Conservation (phyloP, 1,140 invertebrate species). For the Eriocheir sinensis region DNA sequence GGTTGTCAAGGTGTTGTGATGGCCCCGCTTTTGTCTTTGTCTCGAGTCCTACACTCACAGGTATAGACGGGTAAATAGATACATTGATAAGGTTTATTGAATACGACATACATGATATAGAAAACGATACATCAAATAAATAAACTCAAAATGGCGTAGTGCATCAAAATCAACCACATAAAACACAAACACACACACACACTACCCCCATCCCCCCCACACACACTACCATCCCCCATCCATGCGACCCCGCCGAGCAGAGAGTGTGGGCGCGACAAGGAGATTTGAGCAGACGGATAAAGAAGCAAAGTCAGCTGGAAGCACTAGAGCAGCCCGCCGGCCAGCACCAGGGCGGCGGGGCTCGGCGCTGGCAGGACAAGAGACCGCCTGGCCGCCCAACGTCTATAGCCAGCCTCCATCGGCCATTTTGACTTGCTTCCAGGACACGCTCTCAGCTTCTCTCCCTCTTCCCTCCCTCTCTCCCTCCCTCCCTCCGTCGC, state of each 20-base stretch:
- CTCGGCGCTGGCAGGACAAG: not conserved
- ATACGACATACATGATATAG: no score
- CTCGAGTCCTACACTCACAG: no score
- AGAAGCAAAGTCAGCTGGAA: not conserved
- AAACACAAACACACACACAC: no score
- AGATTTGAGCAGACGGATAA: not conserved
- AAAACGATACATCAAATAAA: no score
- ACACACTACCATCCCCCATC: not conserved
- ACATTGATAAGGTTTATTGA: no score
- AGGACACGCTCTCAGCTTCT: not conserved
- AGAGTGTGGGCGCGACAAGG: not conserved
- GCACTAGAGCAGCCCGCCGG: not conserved
- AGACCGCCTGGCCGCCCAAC: not conserved
- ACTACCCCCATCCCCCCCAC: no score
- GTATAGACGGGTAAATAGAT: no score
- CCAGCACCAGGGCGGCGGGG: not conserved
- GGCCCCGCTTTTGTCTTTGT: no score
- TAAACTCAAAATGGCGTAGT: no score
- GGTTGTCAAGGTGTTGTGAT: no score
- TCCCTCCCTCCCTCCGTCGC: not conserved
- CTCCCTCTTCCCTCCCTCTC: not conserved
- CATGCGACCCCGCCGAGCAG: not conserved
- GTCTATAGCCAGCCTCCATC: conserved; percentile 26
- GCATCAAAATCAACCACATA: no score
- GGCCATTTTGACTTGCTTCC: conserved; percentile 59